Base-by-base conservation (phyloP, 2,888 invertebrate species). In the Acanthosoma haemorrhoidale region DNA sequence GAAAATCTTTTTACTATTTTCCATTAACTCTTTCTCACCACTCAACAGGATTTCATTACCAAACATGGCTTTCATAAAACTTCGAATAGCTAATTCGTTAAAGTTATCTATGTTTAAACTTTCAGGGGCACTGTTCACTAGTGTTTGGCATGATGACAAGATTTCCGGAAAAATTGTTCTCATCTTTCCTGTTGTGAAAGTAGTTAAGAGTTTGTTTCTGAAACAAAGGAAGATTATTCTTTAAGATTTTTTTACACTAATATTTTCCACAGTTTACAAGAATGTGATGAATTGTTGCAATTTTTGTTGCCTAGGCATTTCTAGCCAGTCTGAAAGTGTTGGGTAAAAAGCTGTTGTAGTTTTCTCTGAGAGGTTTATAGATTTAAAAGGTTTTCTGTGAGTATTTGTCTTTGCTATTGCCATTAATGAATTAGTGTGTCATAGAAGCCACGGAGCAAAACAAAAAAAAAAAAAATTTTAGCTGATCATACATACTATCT, bases 101-200 rank as follows among this genome's bases (percentile, higher is more conserved):
- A 57, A 31, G 1, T 15, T 41, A 6, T 51, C 18, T 5, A 21
- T 29, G 51, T 67, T 43, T 1, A 67, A 21, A 16, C 51, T 15
- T 4, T 51, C 31, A 4, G 67, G 67, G 3, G 15, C 15, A 15
- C 51, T 15, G n/a, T 29, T 32, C 4, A 67, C 5, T 8, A 67
- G 21, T 1, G 18, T 25, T 36, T 57, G 31, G n/a, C 67, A 67
- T 16, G 38, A 32, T 3, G 3, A 18, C n/a, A 67, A 25, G 0
- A 67, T 51, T 29, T 32, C 43, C n/a, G 67, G 67, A 32, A 51
- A 67, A 8, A 67, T 32, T 11, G 16, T 16, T 43, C 25, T 67
- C 67, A 67, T 67, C 31, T 43, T 36, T 4, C 51, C 67, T 13
- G 67, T 21, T 11, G 67, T 39, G n/a, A 67, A 67, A 5, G 51